Conservation (phyloP, 2,888 invertebrate genomes). For the Caenorhabditis sp. region DNA sequence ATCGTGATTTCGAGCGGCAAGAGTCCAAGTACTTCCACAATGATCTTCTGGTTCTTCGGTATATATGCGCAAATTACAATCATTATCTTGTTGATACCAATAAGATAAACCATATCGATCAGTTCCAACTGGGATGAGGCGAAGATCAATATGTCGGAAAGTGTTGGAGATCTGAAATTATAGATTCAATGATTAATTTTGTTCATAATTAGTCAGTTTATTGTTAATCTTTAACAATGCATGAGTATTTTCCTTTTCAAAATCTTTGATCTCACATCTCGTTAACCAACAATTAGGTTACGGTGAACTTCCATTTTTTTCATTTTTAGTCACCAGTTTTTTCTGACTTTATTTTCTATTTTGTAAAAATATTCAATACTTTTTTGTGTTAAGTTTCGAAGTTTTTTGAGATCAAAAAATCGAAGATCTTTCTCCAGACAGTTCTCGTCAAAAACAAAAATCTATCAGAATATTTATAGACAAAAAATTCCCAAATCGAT, state of each 20-base stretch:
- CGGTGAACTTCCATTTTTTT: too few relatives aligned
- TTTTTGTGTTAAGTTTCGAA: too few relatives aligned
- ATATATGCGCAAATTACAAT: conserved; percentile 86
- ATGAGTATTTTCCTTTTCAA: background rate
- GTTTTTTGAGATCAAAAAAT: too few relatives aligned
- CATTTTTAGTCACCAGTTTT: too few relatives aligned
- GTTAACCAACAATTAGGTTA: too few relatives aligned
- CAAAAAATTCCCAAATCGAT: too few relatives aligned
- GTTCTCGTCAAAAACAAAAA: background rate
- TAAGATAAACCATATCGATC: conserved; percentile 90
- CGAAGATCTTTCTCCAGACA: background rate
- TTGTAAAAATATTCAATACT: too few relatives aligned
- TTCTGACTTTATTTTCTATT: too few relatives aligned
- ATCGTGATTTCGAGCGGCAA: conserved; percentile 73
- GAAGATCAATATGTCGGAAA: conserved; percentile 80
- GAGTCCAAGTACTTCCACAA: conserved; percentile 67
- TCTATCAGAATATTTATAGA: too few relatives aligned
- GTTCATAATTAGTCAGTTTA: too few relatives aligned
- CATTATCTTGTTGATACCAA: conserved; percentile 82
- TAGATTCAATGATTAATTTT: too few relatives aligned
- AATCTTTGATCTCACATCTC: background rate
- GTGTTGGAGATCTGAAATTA: conserved; percentile 29
- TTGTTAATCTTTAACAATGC: too few relatives aligned
- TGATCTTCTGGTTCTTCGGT: conserved; percentile 90
- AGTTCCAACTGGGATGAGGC: conserved; percentile 87